Conservation (phyloP, 2,113 vertebrate species). For the Nesospiza acunhae region DNA sequence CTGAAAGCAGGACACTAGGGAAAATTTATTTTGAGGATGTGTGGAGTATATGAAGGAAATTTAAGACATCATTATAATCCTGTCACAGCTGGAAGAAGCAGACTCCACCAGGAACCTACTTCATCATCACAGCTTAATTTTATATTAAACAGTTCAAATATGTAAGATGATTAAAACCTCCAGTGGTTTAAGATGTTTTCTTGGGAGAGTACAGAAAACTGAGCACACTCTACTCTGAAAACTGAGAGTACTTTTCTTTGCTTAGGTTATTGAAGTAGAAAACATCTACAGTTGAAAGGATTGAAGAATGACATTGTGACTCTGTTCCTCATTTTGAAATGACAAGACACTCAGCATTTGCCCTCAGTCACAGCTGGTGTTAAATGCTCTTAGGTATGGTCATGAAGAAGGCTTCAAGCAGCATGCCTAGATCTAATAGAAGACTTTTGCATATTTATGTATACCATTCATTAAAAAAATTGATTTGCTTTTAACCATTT, state of each 20-base stretch:
- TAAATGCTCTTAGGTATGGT: not conserved
- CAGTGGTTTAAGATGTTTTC: not conserved
- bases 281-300: rapidly evolving
- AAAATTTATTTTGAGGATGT: not conserved
- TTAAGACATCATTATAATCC: not conserved
- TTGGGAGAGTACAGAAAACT: not conserved
- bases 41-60: not conserved
- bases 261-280: not conserved
- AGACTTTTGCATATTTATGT: not conserved
- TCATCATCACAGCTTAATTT: not conserved
- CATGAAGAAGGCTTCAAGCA: not conserved
- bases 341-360: not conserved
- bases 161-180: not conserved
- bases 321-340: not conserved
- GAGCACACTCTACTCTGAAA: not conserved
- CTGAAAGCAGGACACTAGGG: not conserved
- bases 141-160: not conserved
- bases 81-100: not conserved
- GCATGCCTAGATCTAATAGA: not conserved
- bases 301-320: not conserved
- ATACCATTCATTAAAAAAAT: not conserved
- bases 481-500: not conserved
- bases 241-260: not conserved
- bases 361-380: not conserved
- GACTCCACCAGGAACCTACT: not conserved